Evolutionary conservation across 2,113 vertebrate species (phyloP).

Genomic region (Dascyllus trimaculatus): DNA sequence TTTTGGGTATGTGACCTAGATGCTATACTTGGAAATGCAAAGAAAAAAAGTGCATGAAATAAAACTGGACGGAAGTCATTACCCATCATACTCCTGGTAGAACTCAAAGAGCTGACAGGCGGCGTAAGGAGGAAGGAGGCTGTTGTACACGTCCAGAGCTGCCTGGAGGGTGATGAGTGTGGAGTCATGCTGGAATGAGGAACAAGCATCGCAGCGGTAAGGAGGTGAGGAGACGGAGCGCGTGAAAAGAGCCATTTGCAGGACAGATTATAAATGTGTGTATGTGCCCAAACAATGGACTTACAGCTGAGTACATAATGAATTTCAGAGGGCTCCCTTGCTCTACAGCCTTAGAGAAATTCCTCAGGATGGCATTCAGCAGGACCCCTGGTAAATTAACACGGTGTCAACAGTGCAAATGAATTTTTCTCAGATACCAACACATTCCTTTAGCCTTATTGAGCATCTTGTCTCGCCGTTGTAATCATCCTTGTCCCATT

Average conservation of each 20-base stretch:
- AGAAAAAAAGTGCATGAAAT: conserved; percentile 22
- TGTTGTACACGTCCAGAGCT: conserved; percentile 88
- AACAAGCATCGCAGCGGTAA: conserved; percentile 47
- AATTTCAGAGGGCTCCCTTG: conserved; percentile 82
- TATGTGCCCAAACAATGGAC: conserved; percentile 62
- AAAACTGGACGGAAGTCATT: conserved; percentile 72
- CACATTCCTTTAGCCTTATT: conserved; percentile 51
- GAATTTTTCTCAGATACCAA: conserved; percentile 37
- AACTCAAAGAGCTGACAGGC: conserved; percentile 92
- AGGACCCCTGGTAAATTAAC: conserved; percentile 87
- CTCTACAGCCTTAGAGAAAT: conserved; percentile 83
- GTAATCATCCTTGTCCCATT: conserved; percentile 51
- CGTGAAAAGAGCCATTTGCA: conserved; percentile 7
- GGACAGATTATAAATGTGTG: conserved; percentile 20
- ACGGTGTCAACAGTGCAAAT: conserved; percentile 53
- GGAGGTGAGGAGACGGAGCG: conserved; percentile 23
- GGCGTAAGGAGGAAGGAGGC: conserved; percentile 88
- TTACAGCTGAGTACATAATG: conserved; percentile 91
- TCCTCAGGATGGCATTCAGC: conserved; percentile 86
- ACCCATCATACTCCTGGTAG: conserved; percentile 88
- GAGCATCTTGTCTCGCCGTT: conserved; percentile 38
- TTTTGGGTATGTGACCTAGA: conserved; percentile 57
- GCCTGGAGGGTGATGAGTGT: conserved; percentile 91
- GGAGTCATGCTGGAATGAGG: conserved; percentile 82
- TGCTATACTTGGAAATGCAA: conserved; percentile 54